Evolutionary conservation across 2,113 vertebrate species (phyloP), one percentile per base, ranked within the genome.

Genomic region (Sardina pilchardus): DNA sequence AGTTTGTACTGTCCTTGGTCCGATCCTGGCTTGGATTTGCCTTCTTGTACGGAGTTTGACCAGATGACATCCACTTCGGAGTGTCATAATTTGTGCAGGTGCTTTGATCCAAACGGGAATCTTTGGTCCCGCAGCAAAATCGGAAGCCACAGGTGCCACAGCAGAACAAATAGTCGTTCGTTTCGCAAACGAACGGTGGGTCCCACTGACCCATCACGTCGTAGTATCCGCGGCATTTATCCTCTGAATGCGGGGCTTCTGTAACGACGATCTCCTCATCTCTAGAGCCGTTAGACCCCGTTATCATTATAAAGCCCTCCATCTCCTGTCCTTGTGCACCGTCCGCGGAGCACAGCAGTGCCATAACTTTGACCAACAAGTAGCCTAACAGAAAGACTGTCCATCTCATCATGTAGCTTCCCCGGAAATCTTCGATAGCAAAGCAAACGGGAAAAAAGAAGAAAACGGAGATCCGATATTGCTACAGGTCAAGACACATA

Each of bases 171-270:
- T 99, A 99, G 90, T 96, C 96, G 87, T 97, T 96, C n/a, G 97
- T 98, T 89, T 97, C 97, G 96, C 98, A 99, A 91, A 96, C 95
- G 92, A 99, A 99, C 92, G 97, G 96, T 83, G 97, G 97, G 94
- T 99, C 98, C 97, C 97, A 99, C 95, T 99, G 98, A 92, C 98
- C 98, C 98, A 99, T 99, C 93, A 99, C 98, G 89, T 99, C 98
- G 94, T 96, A 99, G 94, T 99, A 99, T 81, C 98, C 98, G 91
- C 97, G 95, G 86, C 98, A 99, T 88, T 91, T 94, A 93, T 99
- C 98, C 88, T 98, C 97, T 16, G 95, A 95, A 89, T 97, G 96
- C 80, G 97, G 97, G 48, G 95, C 93, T 89, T 98, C 97, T 19
- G 97, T 97, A 71, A 96, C 95, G 47, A 92, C 93, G 85, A 92